A percentile compares a stretch with the other conserved stretches of the same genome.
These are phyloP conservation scores for Halichondria panicea DNA, from an alignment of 37 sponge, comb jelly and placozoan genomes.

Conservation along the genomic window DNA sequence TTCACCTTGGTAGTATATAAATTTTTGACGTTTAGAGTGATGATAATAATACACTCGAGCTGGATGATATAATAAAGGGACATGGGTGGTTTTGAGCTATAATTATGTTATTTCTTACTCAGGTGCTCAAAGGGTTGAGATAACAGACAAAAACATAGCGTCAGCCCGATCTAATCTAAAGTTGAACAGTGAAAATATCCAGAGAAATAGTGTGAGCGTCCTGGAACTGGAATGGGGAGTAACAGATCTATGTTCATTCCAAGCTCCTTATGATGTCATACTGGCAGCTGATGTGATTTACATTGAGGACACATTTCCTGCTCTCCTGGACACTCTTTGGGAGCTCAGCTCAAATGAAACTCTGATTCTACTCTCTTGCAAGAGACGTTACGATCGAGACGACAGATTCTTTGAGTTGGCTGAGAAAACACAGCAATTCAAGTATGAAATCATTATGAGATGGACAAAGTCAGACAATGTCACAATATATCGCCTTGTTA, in stretches of 20 bases:
- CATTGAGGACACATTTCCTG: constrained; percentile 43
- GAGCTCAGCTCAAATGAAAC: constrained; percentile 28
- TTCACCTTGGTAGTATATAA: too few relatives aligned
- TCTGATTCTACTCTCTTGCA: constrained; percentile 37
- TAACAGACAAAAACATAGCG: constrained; percentile 50
- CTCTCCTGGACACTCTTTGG: constrained; percentile 37
- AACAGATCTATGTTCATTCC: background rate
- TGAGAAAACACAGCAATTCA: constrained; percentile 4
- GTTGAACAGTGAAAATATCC: constrained; percentile 37
- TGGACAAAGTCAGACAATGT: constrained; percentile 15
- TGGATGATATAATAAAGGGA: too few relatives aligned
- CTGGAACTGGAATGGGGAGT: constrained; percentile 56
- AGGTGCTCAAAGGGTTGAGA: constrained; percentile 42
- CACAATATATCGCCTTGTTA: too few relatives aligned
- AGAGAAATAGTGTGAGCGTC: constrained; percentile 13
- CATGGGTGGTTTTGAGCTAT: background rate
- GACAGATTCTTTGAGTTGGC: constrained; percentile 40
- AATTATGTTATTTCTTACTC: background rate
- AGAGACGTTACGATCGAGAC: constrained; percentile 56
- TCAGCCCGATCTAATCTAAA: constrained; percentile 34
- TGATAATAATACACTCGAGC: background rate
- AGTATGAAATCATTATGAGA: background rate
- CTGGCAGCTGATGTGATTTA: constrained; percentile 80
- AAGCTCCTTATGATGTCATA: constrained; percentile 54
- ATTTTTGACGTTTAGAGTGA: too few relatives aligned